Evolutionary conservation across 2,888 invertebrate species (phyloP).

Genomic region (Anticlea derivata): DNA sequence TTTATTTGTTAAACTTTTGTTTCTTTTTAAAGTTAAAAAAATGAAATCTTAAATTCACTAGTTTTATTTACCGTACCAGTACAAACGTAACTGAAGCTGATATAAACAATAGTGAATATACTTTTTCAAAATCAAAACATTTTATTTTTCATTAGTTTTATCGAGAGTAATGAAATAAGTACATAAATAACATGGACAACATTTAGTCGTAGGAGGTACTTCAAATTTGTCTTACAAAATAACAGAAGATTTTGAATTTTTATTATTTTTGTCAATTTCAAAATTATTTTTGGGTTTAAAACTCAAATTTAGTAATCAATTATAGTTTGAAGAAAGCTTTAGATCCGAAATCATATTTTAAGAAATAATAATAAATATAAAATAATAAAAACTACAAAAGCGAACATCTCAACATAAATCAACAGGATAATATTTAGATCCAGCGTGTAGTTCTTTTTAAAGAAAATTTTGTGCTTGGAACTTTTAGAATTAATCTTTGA

Average conservation of each 20-base stretch:
- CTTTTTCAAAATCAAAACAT: slow-evolving; percentile 5
- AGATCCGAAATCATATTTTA: not conserved
- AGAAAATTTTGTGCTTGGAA: too few relatives aligned
- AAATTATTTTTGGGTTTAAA: not conserved
- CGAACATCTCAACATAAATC: not conserved
- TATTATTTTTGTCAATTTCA: not conserved
- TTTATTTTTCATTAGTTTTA: slow-evolving; percentile 16
- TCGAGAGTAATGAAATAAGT: not conserved
- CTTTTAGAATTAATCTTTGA: too few relatives aligned
- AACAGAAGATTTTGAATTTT: not conserved
- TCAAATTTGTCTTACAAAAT: slow-evolving; percentile 3
- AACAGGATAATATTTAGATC: too few relatives aligned
- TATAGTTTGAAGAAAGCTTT: not conserved
- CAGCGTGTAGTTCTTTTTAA: too few relatives aligned
- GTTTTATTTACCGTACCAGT: slow-evolving; percentile 9
- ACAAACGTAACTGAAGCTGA: slow-evolving; percentile 1
- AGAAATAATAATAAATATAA: not conserved
- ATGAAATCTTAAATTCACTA: too few relatives aligned
- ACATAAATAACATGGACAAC: slow-evolving; percentile 15
- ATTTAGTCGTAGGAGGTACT: not conserved
- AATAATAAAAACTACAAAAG: not conserved
- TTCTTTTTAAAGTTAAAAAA: too few relatives aligned
- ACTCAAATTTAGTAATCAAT: not conserved
- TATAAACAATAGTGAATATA: slow-evolving; percentile 3
- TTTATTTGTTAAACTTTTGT: not conserved